Percentiles rank a stretch among this genome's conserved stretches.
Evolutionary conservation across 1,140 invertebrate genomes (phyloP).

Genomic region (Episyrphus balteatus): DNA sequence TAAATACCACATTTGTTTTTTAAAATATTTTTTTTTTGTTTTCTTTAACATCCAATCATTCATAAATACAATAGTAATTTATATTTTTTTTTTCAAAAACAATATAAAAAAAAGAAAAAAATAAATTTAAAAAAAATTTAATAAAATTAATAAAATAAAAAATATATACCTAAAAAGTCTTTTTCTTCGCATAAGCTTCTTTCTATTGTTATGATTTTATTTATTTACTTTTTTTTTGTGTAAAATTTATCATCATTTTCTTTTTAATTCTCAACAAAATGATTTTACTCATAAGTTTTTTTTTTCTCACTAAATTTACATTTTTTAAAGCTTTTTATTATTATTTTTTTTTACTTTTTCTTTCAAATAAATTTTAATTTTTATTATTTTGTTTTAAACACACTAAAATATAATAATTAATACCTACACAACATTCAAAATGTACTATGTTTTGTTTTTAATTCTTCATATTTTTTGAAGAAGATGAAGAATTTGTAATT

Average conservation of each 20-base stretch:
- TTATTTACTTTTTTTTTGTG: neutral
- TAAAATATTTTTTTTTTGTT: too few relatives aligned
- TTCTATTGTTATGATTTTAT: neutral
- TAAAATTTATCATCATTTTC: conserved; percentile 7
- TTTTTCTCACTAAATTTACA: neutral
- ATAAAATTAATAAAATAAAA: neutral
- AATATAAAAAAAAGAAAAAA: neutral
- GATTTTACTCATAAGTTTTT: conserved; percentile 22
- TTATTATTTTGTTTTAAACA: neutral
- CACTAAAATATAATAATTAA: neutral
- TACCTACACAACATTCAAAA: neutral
- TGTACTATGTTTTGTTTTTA: neutral
- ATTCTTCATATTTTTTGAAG: too few relatives aligned
- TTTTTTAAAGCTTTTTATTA: neutral
- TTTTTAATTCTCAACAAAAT: conserved; percentile 15
- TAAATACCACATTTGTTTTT: too few relatives aligned
- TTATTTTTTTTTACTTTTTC: neutral
- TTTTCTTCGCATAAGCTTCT: conserved; percentile 8
- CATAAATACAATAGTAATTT: too few relatives aligned
- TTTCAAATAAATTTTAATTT: neutral
- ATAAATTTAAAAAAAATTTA: neutral
- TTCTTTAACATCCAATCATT: too few relatives aligned
- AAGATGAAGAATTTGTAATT: neutral
- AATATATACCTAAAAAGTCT: conserved; percentile 3
- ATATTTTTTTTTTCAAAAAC: neutral